Conservation (phyloP, 2,797 vertebrate species). For the Myotis pilosus region DNA sequence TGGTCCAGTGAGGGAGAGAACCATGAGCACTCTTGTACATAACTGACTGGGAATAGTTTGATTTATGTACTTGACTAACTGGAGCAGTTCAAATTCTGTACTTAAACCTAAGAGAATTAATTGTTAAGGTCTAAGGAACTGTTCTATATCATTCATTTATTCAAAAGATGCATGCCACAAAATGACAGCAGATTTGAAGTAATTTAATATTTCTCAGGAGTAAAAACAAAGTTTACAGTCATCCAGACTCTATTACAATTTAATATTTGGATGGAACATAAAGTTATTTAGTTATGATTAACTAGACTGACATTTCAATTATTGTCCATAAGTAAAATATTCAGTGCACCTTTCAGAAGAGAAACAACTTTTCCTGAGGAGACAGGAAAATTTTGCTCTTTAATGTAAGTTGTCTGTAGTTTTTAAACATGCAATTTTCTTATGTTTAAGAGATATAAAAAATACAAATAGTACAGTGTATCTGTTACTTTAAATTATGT, state of each 20-base stretch:
- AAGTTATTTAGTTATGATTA: constrained; percentile 33
- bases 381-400: background rate
- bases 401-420: background rate
- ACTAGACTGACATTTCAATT: constrained; percentile 42
- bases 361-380: background rate
- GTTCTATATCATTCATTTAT: background rate
- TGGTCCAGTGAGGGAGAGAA: background rate
- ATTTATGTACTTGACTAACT: background rate
- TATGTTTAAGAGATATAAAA: background rate
- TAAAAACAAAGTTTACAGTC: background rate
- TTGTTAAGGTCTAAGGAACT: background rate
- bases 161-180: background rate
- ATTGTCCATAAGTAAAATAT: constrained; percentile 3
- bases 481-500: background rate
- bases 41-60: background rate
- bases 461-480: background rate
- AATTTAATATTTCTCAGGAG: background rate
- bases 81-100: no score
- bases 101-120: background rate
- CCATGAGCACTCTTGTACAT: no score
- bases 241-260: background rate
- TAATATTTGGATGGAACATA: background rate
- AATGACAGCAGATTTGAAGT: background rate
- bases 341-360: background rate
- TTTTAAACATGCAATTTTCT: constrained; percentile 12